Percentiles rank a stretch among this genome's conserved stretches.
Conservation (phyloP, 1,140 invertebrate species). For the Oryzaephilus surinamensis region DNA sequence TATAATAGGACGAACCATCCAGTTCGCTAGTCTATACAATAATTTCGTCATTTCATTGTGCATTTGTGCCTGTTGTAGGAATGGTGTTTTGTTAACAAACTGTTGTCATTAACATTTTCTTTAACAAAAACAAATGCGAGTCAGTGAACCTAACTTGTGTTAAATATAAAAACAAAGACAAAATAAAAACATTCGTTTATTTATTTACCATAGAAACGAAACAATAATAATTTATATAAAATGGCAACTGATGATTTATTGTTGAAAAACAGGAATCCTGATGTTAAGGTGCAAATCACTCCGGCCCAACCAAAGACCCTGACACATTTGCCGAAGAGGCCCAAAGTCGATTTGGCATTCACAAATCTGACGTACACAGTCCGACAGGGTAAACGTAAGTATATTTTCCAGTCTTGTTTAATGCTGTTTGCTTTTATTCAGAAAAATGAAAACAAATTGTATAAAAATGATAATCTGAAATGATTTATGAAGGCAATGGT, state of each 20-base stretch:
- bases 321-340: slow-evolving; percentile 71
- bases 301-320: slow-evolving; percentile 64
- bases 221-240: no score
- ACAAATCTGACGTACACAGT: slow-evolving; percentile 75
- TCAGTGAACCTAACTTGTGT: no score
- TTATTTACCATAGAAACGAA: no score
- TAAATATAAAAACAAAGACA: no score
- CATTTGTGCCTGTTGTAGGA: no score
- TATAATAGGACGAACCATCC: no score
- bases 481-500: not conserved
- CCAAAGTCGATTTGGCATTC: slow-evolving; percentile 80
- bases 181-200: no score
- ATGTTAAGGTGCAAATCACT: slow-evolving; percentile 48
- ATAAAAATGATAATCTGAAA: not conserved
- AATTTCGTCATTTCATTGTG: no score
- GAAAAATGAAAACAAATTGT: not conserved
- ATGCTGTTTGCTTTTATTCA: not conserved
- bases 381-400: slow-evolving; percentile 73
- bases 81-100: no score
- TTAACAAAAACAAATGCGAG: no score
- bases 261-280: slow-evolving; percentile 36
- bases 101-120: no score
- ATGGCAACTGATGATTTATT: slow-evolving; percentile 38
- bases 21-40: no score
- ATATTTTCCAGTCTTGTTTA: slow-evolving; percentile 9